Percentiles rank a stretch among this genome's conserved stretches.
These are phyloP conservation scores for Lycia hirtaria DNA, from an alignment of 2,888 invertebrate genomes.

Conservation along the genomic window DNA sequence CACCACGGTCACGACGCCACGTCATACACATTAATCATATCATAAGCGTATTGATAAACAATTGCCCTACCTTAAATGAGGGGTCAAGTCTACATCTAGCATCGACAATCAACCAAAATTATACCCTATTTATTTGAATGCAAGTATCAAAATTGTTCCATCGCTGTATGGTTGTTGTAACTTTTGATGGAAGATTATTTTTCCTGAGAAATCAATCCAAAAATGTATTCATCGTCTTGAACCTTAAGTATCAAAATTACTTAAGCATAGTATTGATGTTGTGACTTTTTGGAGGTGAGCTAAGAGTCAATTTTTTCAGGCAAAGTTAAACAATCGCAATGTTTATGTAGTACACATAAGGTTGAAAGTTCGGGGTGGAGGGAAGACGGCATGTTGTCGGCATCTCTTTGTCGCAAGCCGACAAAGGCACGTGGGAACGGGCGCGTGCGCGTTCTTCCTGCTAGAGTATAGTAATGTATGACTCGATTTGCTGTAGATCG, in stretches of 20 bases:
- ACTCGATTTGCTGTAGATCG: slow-evolving; percentile 62
- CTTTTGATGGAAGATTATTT: slow-evolving; percentile 53
- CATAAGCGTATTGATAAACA: slow-evolving; percentile 83
- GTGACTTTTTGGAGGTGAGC: slow-evolving; percentile 42
- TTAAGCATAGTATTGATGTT: slow-evolving; percentile 26
- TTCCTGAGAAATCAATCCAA: slow-evolving; percentile 44
- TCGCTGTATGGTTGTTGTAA: slow-evolving; percentile 30
- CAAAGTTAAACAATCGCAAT: slow-evolving; percentile 21
- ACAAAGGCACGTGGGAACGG: slow-evolving; percentile 84
- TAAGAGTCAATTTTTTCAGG: slow-evolving; percentile 60
- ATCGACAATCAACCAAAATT: slow-evolving; percentile 20
- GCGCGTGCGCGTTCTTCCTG: slow-evolving; percentile 74
- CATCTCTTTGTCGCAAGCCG: slow-evolving; percentile 79
- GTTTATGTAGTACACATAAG: slow-evolving; percentile 39
- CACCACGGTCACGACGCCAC: slow-evolving; percentile 70
- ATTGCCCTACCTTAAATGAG: slow-evolving; percentile 83
- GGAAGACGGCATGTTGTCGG: slow-evolving; percentile 73
- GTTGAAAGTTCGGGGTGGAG: slow-evolving; percentile 48
- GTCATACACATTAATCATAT: slow-evolving; percentile 79
- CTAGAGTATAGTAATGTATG: slow-evolving; percentile 73
- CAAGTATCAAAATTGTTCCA: background rate
- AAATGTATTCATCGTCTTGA: slow-evolving; percentile 37
- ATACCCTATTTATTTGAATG: slow-evolving; percentile 31
- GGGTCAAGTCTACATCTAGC: slow-evolving; percentile 65
- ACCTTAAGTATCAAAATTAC: background rate